phyloP scores from a whole-genome alignment of 2,888 invertebrate genomes.

The Brachypalpus laphriformis region DNA sequence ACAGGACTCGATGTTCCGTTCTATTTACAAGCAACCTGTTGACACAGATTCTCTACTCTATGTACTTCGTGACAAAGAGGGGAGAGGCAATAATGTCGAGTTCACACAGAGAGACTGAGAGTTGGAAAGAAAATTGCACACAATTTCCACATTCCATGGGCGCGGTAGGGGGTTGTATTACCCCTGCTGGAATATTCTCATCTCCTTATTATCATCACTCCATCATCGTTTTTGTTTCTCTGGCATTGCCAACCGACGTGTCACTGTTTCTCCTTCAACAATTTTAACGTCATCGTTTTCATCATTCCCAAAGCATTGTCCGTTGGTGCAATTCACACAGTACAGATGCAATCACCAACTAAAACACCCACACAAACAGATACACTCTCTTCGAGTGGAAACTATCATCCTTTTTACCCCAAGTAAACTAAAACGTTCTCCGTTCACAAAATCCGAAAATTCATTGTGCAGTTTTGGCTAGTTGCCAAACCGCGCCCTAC shows the following conservation, averaged over 20 bases:
- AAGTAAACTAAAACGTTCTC: slow-evolving; percentile 55
- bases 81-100: slow-evolving; percentile 1
- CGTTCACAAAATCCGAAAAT: slow-evolving; percentile 64
- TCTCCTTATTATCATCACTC: slow-evolving; percentile 23
- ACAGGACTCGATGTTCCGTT: slow-evolving; percentile 70
- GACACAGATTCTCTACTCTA: slow-evolving; percentile 66
- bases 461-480: slow-evolving; percentile 70
- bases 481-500: slow-evolving; percentile 74
- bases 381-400: slow-evolving; percentile 15
- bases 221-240: not conserved
- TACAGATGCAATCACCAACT: slow-evolving; percentile 48
- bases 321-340: slow-evolving; percentile 60
- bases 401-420: slow-evolving; percentile 55
- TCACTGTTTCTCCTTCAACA: slow-evolving; percentile 47
- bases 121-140: slow-evolving; percentile 55
- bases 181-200: slow-evolving; percentile 67
- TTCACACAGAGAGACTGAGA: slow-evolving; percentile 15
- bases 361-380: not conserved
- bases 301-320: not conserved
- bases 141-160: slow-evolving; percentile 50
- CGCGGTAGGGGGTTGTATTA: not conserved
- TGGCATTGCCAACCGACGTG: slow-evolving; percentile 29
- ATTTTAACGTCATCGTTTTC: slow-evolving; percentile 24
- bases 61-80: slow-evolving; percentile 20
- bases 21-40: slow-evolving; percentile 74